Evolutionary conservation across 2,888 invertebrate genomes (phyloP).

Genomic region (Dusona sp.): DNA sequence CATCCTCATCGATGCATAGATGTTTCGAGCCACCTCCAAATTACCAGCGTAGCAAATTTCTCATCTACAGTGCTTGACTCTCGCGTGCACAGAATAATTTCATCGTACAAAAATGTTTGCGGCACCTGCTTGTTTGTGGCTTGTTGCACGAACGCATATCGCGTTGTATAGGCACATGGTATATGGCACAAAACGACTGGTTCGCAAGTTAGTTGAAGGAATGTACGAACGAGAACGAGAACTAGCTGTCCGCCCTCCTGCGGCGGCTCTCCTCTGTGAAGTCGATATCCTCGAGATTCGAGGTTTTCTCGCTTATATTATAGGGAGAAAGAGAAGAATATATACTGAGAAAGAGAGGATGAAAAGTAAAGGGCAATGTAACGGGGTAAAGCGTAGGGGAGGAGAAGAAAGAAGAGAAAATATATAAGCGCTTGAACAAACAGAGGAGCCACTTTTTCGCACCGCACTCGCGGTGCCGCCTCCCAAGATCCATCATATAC

Average conservation of each 20-base stretch:
- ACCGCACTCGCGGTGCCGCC: conserved; percentile 77
- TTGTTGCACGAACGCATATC: conserved; percentile 53
- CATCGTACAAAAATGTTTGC: conserved; percentile 49
- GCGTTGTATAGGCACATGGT: conserved; percentile 38
- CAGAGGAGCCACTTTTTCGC: conserved; percentile 80
- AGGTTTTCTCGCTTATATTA: conserved; percentile 37
- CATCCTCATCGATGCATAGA: not conserved
- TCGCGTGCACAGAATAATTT: conserved; percentile 70
- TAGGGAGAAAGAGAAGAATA: conserved; percentile 16
- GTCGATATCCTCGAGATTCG: conserved; percentile 61
- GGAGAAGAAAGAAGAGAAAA: conserved; percentile 67
- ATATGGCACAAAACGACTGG: conserved; percentile 25
- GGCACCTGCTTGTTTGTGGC: conserved; percentile 19
- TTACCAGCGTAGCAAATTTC: conserved; percentile 58
- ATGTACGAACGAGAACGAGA: conserved; percentile 57
- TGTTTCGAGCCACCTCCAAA: conserved; percentile 53
- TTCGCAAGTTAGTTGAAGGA: conserved; percentile 36
- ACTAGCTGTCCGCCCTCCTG: conserved; percentile 76
- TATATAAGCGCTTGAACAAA: conserved; percentile 77
- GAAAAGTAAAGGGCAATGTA: conserved; percentile 52
- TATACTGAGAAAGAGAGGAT: conserved; percentile 27
- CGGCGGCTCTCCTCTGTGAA: conserved; percentile 66
- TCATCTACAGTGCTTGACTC: conserved; percentile 18
- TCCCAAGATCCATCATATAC: conserved; percentile 79
- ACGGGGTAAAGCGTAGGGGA: conserved; percentile 57